phyloP scores from a whole-genome alignment of 2,888 invertebrate genomes.

The Andrena minutula region DNA sequence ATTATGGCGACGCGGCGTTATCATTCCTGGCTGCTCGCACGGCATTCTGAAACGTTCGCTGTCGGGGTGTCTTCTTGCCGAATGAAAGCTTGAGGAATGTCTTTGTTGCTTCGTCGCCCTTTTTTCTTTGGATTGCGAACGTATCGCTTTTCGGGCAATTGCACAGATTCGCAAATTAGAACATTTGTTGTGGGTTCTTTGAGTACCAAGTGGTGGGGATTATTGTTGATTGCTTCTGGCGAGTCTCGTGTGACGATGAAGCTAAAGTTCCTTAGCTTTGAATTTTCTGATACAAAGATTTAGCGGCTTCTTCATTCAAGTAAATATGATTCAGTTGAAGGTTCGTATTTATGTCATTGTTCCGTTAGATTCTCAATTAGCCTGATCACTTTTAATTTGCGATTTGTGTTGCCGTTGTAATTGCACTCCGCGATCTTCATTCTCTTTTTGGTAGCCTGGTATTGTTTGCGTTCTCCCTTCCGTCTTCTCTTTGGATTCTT shows the following conservation, averaged over 20 bases:
- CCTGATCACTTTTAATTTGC: background rate
- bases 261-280: too few relatives aligned
- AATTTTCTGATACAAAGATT: too few relatives aligned
- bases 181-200: background rate
- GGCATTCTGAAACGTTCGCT: background rate
- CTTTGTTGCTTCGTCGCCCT: background rate
- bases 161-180: background rate
- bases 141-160: background rate
- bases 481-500: slow-evolving; percentile 33
- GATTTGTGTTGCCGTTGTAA: background rate
- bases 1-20: slow-evolving; percentile 22
- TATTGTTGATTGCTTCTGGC: background rate
- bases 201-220: background rate
- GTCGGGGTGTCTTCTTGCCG: background rate
- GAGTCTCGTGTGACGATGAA: background rate
- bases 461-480: slow-evolving; percentile 27
- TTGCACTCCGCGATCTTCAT: background rate
- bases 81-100: background rate
- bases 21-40: slow-evolving; percentile 5
- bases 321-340: too few relatives aligned
- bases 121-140: background rate
- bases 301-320: too few relatives aligned
- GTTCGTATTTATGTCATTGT: background rate
- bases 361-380: background rate
- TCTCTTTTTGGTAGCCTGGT: background rate